Evolutionary conservation across 2,113 vertebrate genomes (phyloP), one percentile per base, ranked within the genome.

Genomic region (Cyanocitta stelleri): DNA sequence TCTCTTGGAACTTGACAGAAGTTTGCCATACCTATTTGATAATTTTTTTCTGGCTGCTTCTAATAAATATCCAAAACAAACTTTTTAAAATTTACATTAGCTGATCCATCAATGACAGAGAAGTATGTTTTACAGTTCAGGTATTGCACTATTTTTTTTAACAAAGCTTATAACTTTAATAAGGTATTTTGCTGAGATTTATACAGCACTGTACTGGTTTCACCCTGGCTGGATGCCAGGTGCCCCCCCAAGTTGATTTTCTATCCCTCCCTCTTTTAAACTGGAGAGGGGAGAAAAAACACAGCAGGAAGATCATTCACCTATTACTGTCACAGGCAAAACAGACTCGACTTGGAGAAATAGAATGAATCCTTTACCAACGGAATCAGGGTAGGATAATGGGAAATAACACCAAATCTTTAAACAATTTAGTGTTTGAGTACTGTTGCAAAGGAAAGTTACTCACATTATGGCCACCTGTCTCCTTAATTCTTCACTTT

Each of bases 311-410:
- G n/a, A 41, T 64, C 29, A 58, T 37, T 64, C 24, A 64, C 5
- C 35, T 21, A 6, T 29, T 43, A 35, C n/a, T 23, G 14, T 43
- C n/a, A 62, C 2, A 0, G 20, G 14, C 9, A 55, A 75, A 82
- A 52, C 16, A 54, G 24, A 48, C 24, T 46, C 22, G 3, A 10
- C 19, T 21, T n/a, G 46, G 9, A 59, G 46, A 75, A 61, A 52
- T 1, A 59, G 41, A 41, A 6, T 1, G 0, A 54, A 67, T 26
- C n/a, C 20, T n/a, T 75, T 26, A 30, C 9, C 29, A 8, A 30
- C 10, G 11, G 82, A 68, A 39, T 54, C 16, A 35, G 16, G 17
- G 20, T n/a, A 54, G 29, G 11, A 54, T 11, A 82, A 32, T 9
- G 24, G n/a, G 21, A 75, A 68, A 61, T 18, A 46, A 54, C 15